These are phyloP conservation scores for Exephanes ischioxanthus DNA, from an alignment of 2,888 invertebrate species.

Conservation along the genomic window DNA sequence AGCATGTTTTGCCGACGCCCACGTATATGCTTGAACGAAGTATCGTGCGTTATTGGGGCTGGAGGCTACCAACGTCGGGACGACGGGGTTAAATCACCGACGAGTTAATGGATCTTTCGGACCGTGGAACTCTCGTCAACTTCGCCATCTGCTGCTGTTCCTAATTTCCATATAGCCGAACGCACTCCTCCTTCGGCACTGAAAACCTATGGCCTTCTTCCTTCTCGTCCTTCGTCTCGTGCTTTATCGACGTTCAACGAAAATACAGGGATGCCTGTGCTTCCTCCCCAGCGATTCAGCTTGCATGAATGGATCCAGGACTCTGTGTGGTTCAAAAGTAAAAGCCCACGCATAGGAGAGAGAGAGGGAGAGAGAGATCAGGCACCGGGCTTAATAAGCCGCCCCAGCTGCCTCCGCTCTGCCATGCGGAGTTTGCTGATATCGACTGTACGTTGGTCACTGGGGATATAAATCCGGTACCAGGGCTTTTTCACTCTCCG, in stretches of 20 bases:
- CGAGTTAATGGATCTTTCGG: conserved; percentile 67
- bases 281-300: conserved; percentile 11
- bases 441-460: conserved; percentile 36
- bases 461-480: conserved; percentile 45
- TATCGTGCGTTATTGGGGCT: conserved; percentile 35
- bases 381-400: conserved; percentile 55
- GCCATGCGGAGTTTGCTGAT: conserved; percentile 42
- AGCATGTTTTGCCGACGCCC: conserved; percentile 19
- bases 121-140: conserved; percentile 47
- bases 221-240: background rate
- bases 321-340: conserved; percentile 1
- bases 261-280: conserved; percentile 37
- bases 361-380: background rate
- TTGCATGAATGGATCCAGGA: conserved; percentile 41
- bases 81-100: conserved; percentile 20
- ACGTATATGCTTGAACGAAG: conserved; percentile 30
- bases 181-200: background rate
- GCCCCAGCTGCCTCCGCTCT: conserved; percentile 49
- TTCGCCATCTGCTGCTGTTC: conserved; percentile 65
- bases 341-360: conserved; percentile 31
- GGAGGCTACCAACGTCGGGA: conserved; percentile 16
- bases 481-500: conserved; percentile 46
- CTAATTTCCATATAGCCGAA: conserved; percentile 64
- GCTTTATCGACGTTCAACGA: conserved; percentile 29
- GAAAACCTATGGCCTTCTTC: background rate